These are phyloP conservation scores for Halocynthia aurantium DNA, from an alignment of 23 tunicate species.

Conservation along the genomic window DNA sequence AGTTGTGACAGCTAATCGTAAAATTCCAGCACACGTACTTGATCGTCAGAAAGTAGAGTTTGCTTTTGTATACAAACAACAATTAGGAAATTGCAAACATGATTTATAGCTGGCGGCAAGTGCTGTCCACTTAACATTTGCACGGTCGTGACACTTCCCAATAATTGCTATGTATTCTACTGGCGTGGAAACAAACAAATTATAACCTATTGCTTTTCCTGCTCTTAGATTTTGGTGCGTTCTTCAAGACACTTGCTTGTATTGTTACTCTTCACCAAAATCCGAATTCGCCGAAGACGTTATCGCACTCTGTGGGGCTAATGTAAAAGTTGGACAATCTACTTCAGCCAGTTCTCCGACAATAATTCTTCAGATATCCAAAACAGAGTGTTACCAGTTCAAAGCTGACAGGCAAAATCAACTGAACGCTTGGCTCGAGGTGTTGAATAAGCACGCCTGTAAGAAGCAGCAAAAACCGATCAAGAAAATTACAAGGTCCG, in stretches of 20 bases:
- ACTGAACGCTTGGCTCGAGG: constrained; percentile 8
- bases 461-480: background rate
- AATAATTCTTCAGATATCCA: constrained; percentile 2
- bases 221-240: constrained; percentile 16
- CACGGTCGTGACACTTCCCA: too few relatives aligned
- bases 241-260: constrained; percentile 10
- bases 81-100: too few relatives aligned
- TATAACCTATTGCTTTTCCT: background rate
- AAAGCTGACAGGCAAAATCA: background rate
- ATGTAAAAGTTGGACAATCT: background rate
- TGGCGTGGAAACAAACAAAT: too few relatives aligned
- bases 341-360: background rate
- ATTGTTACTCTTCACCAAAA: constrained; percentile 11
- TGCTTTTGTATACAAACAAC: too few relatives aligned
- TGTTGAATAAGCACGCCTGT: background rate
- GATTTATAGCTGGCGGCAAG: too few relatives aligned
- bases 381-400: constrained; percentile 3
- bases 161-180: too few relatives aligned
- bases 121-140: too few relatives aligned
- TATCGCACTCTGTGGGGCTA: constrained; percentile 16
- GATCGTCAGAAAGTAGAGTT: too few relatives aligned
- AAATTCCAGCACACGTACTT: too few relatives aligned
- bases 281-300: constrained; percentile 15
- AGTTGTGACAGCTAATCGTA: too few relatives aligned
- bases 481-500: background rate